Base-by-base conservation (phyloP, 2,888 invertebrate genomes). In the Leptinotarsa peninsularis region DNA sequence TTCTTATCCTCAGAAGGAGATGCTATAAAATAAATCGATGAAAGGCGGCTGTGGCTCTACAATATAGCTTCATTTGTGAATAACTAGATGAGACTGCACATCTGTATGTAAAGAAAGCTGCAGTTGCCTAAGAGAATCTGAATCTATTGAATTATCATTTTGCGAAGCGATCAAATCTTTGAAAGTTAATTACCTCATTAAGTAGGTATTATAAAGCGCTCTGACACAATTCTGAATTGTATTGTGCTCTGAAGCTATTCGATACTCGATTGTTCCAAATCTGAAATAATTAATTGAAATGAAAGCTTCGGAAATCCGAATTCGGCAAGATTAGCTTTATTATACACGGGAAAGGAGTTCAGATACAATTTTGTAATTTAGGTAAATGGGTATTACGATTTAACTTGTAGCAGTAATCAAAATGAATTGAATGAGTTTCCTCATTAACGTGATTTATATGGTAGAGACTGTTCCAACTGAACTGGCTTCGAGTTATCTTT, bases 231-330 rank as follows among this genome's bases (percentile, higher is more conserved):
- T 67, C 27, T 18, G 50, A 17, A 27, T 67, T 67, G 67, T 27
- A 0, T 52, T 23, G n/a, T 23, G 17, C 49, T 15, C 49, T 5
- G 15, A 49, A 67, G 50, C 67, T 27, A 49, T 52, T 23, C 67
- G 27, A 67, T 67, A 67, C 17, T 67, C 50, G 27, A 50, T 67
- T 67, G 52, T 67, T 23, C 23, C 23, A 21, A 67, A 50, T 67
- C 49, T 52, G 23, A 50, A 50, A 67, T 52, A 67, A 67, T 67
- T 33, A 49, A 67, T 67, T 50, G 18, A 49, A 67, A 27, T 67
- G 63, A 43, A n/a, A 43, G 63, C 27, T 27, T 33, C 5, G n/a
- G 33, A n/a, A 43, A 63, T 63, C 27, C 63, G 63, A 27, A 63
- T 63, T 63, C 43, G n/a, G 7, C n/a, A 27, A 43, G 43, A 63